Conservation (phyloP, 2,888 invertebrate species). For the Monochamus alternatus region DNA sequence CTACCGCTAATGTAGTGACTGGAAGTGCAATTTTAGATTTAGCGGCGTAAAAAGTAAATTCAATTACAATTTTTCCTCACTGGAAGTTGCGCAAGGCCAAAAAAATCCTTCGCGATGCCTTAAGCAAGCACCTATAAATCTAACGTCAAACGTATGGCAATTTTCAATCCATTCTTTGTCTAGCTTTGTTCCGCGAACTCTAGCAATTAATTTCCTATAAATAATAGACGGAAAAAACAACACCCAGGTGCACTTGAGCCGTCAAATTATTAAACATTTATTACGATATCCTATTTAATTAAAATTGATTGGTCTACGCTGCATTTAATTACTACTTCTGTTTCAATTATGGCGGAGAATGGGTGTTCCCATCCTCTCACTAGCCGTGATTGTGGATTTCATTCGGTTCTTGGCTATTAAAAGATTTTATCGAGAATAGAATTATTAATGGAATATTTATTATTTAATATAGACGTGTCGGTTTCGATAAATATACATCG, state of each 20-base stretch:
- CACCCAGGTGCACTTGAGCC: conserved; percentile 61
- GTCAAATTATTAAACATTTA: conserved; percentile 59
- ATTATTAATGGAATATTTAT: conserved; percentile 14
- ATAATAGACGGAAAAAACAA: conserved; percentile 10
- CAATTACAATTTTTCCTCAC: no score
- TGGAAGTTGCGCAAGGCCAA: no score
- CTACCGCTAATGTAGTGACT: no score
- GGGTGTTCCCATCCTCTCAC: conserved; percentile 56
- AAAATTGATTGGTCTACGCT: conserved; percentile 61
- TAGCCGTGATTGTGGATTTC: conserved; percentile 38
- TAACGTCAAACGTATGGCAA: no score
- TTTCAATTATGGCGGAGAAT: conserved; percentile 56
- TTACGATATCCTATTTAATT: conserved; percentile 58
- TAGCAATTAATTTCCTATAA: conserved; percentile 12
- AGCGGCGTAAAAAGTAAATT: no score
- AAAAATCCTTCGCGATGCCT: no score
- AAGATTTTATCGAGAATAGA: conserved; percentile 12
- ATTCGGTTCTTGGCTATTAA: conserved; percentile 20
- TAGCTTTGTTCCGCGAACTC: neutral
- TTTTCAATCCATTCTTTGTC: neutral
- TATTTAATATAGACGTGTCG: conserved; percentile 13
- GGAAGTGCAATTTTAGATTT: no score
- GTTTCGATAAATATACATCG: neutral
- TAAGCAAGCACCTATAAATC: no score
- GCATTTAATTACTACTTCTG: conserved; percentile 58